Evolutionary conservation across 2,797 vertebrate species (phyloP).

Genomic region (Pogonophryne albipinna): DNA sequence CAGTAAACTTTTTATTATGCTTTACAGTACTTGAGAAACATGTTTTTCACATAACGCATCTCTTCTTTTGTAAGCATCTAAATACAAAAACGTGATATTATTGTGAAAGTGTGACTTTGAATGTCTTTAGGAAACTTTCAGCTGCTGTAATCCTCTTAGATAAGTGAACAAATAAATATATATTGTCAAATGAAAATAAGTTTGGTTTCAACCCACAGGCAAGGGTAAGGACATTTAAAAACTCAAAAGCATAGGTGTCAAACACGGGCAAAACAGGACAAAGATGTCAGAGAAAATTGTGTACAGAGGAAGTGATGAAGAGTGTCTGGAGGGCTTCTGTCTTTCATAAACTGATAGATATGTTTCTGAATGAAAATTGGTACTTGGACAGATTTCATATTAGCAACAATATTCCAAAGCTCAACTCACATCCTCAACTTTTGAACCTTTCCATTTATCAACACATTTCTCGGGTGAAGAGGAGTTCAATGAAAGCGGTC

Average conservation of each 20-base stretch:
- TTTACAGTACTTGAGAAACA: constrained; percentile 59
- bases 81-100: constrained; percentile 40
- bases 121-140: constrained; percentile 29
- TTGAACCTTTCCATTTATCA: constrained; percentile 11
- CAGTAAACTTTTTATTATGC: constrained; percentile 51
- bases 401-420: background rate
- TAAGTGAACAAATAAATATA: constrained; percentile 4
- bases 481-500: constrained; percentile 11
- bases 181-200: background rate
- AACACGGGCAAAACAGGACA: no score
- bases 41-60: constrained; percentile 48
- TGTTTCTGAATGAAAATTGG: background rate
- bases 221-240: background rate
- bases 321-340: background rate
- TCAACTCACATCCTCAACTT: background rate
- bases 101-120: constrained; percentile 37
- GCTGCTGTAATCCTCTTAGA: constrained; percentile 23
- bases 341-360: background rate
- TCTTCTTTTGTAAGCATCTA: constrained; percentile 29
- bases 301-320: background rate
- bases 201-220: constrained; percentile 3
- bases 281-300: background rate
- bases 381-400: background rate
- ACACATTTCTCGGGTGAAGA: constrained; percentile 13
- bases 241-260: background rate